phyloP scores from a whole-genome alignment of 2,888 invertebrate genomes.

The Ophioninae sp. region DNA sequence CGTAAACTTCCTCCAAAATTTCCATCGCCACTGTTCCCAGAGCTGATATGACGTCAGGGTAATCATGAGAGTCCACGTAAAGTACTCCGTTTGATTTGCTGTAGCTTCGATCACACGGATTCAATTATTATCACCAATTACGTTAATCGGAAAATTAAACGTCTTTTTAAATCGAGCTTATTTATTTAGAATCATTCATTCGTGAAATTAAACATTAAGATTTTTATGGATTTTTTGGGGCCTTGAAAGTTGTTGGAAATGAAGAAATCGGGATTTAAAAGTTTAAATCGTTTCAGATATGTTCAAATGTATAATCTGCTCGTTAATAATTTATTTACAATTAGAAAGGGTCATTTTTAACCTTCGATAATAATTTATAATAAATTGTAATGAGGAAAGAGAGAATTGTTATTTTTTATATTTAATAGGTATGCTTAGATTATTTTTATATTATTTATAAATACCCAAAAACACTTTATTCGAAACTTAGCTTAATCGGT shows the following conservation, averaged over 20 bases:
- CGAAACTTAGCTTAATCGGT: too few relatives aligned
- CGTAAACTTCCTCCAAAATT: constrained; percentile 41
- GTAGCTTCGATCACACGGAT: constrained; percentile 18
- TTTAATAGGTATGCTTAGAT: too few relatives aligned
- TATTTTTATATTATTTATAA: too few relatives aligned
- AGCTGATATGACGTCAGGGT: constrained; percentile 46
- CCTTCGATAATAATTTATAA: too few relatives aligned
- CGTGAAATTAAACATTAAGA: neutral
- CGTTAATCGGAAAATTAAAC: too few relatives aligned
- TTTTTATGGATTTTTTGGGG: neutral
- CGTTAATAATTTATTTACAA: too few relatives aligned
- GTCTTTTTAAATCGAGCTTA: neutral
- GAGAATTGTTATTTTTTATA: too few relatives aligned
- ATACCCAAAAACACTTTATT: too few relatives aligned
- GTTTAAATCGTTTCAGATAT: neutral
- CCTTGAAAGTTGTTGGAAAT: too few relatives aligned
- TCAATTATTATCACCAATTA: neutral
- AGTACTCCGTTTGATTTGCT: constrained; percentile 38
- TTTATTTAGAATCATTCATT: neutral
- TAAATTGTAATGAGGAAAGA: too few relatives aligned
- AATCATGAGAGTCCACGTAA: constrained; percentile 41
- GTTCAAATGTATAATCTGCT: too few relatives aligned
- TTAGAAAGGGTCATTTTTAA: too few relatives aligned
- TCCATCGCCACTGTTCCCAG: constrained; percentile 42
- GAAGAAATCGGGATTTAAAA: neutral